A percentile compares a stretch with the other conserved stretches of the same genome.
These are phyloP conservation scores for Malacoctenus gilli DNA, from an alignment of 2,797 vertebrate species.

Conservation along the genomic window DNA sequence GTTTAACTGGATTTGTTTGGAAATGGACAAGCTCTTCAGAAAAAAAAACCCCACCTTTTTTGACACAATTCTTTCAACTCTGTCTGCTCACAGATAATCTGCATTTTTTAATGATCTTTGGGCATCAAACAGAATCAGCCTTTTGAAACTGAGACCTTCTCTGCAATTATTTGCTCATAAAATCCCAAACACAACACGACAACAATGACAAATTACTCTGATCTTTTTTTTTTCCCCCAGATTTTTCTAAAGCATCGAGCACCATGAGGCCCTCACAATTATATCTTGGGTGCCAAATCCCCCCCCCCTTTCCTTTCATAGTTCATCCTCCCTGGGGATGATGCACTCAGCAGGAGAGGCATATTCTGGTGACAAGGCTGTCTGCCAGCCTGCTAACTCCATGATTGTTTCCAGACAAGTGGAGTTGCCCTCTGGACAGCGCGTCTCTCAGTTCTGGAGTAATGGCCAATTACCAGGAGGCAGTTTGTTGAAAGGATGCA, in stretches of 20 bases:
- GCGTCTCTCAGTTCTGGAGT: constrained; percentile 74
- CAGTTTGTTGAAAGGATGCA: constrained; percentile 80
- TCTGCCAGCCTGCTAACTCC: constrained; percentile 75
- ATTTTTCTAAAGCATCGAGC: constrained; percentile 7
- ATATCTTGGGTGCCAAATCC: constrained; percentile 30
- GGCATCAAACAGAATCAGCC: no score
- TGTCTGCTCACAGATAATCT: no score
- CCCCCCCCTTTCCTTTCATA: constrained; percentile 6
- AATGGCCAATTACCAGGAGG: constrained; percentile 81
- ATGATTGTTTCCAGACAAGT: constrained; percentile 83
- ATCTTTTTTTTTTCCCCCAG: not conserved
- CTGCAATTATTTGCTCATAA: no score
- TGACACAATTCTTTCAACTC: no score
- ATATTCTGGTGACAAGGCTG: constrained; percentile 69
- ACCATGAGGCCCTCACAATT: constrained; percentile 30
- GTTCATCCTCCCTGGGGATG: constrained; percentile 46
- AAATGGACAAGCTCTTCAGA: no score
- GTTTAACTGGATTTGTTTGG: no score
- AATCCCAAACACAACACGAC: no score
- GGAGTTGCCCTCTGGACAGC: constrained; percentile 79
- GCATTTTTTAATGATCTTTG: no score
- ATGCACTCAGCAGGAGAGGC: constrained; percentile 58
- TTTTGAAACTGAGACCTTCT: no score
- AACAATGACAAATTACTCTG: constrained; percentile 3
- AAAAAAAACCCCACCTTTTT: no score